Conservation (phyloP, 2,797 vertebrate genomes). For the Poeciliopsis infans region DNA sequence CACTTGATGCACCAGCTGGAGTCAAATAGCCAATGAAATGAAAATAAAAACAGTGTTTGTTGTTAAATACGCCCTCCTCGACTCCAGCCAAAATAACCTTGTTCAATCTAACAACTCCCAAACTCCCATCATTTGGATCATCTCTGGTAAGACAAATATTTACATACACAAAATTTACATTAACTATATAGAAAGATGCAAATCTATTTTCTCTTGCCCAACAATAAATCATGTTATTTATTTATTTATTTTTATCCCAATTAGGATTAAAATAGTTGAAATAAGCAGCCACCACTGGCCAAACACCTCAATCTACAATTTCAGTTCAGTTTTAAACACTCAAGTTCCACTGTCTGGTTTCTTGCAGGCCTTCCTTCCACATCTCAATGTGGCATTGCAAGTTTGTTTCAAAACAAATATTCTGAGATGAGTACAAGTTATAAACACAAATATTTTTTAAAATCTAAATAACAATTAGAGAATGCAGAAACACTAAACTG, state of each 20-base stretch:
- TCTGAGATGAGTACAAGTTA: conserved; percentile 35
- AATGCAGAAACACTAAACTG: conserved; percentile 2
- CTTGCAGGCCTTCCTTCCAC: background rate
- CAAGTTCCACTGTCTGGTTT: background rate
- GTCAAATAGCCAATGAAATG: conserved; percentile 38
- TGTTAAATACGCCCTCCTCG: conserved; percentile 14
- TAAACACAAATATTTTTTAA: background rate
- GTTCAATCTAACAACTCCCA: conserved; percentile 11
- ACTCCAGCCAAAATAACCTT: conserved; percentile 30
- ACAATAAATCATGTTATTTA: background rate
- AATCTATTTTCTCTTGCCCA: background rate
- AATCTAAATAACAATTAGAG: conserved; percentile 37
- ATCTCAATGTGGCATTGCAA: background rate
- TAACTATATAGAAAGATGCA: background rate
- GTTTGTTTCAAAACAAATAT: conserved; percentile 8
- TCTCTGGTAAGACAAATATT: background rate
- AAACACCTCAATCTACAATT: background rate
- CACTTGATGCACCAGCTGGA: conserved; percentile 23
- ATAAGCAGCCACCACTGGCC: background rate
- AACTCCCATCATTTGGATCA: background rate
- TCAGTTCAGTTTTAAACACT: background rate
- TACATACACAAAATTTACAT: background rate
- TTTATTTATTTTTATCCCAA: background rate
- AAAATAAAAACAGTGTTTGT: conserved; percentile 31
- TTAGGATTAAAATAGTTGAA: background rate